Evolutionary conservation across 2,797 vertebrate genomes (phyloP).

Genomic region (Platalea minor): DNA sequence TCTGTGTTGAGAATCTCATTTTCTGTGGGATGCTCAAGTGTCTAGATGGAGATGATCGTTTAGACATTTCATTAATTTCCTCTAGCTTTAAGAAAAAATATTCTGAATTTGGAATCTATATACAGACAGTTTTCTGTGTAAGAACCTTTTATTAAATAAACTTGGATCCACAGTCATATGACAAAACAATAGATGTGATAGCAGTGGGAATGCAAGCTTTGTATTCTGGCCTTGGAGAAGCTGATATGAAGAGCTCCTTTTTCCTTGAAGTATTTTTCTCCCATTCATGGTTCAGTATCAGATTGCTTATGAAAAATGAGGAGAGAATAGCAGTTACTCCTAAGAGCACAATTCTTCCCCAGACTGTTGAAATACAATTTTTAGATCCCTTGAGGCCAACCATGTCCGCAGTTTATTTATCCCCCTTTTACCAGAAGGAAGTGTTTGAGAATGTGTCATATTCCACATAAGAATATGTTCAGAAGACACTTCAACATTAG

Average conservation of each 20-base stretch:
- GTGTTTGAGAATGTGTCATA: background rate
- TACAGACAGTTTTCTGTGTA: background rate
- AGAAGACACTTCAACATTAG: background rate
- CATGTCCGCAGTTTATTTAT: background rate
- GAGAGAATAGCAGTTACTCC: background rate
- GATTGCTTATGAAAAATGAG: background rate
- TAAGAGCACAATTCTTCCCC: background rate
- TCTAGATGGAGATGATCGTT: background rate
- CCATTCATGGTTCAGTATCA: background rate
- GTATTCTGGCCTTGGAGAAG: background rate
- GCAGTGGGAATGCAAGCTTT: background rate
- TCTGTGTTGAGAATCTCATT: background rate
- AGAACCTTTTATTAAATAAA: background rate
- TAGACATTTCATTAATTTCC: background rate
- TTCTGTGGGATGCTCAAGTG: background rate
- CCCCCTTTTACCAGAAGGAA: background rate
- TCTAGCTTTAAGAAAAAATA: background rate
- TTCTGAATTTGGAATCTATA: background rate
- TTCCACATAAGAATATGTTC: background rate
- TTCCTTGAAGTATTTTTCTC: background rate
- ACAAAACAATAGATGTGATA: background rate
- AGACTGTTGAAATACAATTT: background rate
- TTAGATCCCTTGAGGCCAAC: background rate
- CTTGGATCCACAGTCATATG: background rate
- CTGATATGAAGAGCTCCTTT: background rate